Conservation (phyloP, 1,140 invertebrate species). For the Kradibia gibbosae region DNA sequence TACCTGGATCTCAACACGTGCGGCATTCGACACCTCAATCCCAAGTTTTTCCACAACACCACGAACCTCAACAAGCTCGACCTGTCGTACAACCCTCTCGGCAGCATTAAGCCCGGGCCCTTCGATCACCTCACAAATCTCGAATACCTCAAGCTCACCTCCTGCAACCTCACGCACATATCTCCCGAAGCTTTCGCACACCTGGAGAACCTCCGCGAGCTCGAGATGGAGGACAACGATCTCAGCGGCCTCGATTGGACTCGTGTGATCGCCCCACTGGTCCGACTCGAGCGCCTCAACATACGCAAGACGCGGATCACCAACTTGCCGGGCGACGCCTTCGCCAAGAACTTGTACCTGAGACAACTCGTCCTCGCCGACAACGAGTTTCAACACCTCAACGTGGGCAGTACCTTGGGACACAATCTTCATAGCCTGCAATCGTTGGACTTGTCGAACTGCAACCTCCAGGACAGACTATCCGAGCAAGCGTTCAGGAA, state of each 20-base stretch:
- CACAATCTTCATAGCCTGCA: slow-evolving; percentile 79
- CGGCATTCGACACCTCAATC: slow-evolving; percentile 75
- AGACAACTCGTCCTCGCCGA: slow-evolving; percentile 78
- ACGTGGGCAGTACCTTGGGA: slow-evolving; percentile 78
- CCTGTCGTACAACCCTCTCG: slow-evolving; percentile 80
- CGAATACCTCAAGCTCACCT: slow-evolving; percentile 78
- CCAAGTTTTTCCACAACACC: slow-evolving; percentile 79
- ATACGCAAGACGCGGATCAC: slow-evolving; percentile 77
- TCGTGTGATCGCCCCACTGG: slow-evolving; percentile 74
- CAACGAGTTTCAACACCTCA: slow-evolving; percentile 78
- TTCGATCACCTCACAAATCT: slow-evolving; percentile 78
- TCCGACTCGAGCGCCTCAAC: slow-evolving; percentile 78
- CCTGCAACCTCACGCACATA: slow-evolving; percentile 77
- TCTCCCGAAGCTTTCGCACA: slow-evolving; percentile 74
- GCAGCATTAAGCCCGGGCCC: slow-evolving; percentile 73
- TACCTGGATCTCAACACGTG: slow-evolving; percentile 80
- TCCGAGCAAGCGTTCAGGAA: slow-evolving; percentile 81
- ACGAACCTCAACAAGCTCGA: slow-evolving; percentile 79
- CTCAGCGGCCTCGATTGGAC: slow-evolving; percentile 76
- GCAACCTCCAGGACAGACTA: slow-evolving; percentile 78
- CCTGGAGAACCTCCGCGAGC: slow-evolving; percentile 76
- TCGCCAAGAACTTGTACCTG: slow-evolving; percentile 78
- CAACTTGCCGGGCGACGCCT: slow-evolving; percentile 78
- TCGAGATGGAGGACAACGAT: slow-evolving; percentile 78
- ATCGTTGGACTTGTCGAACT: slow-evolving; percentile 80